phyloP scores from a whole-genome alignment of 2,888 invertebrate species.

The Noctua janthe region DNA sequence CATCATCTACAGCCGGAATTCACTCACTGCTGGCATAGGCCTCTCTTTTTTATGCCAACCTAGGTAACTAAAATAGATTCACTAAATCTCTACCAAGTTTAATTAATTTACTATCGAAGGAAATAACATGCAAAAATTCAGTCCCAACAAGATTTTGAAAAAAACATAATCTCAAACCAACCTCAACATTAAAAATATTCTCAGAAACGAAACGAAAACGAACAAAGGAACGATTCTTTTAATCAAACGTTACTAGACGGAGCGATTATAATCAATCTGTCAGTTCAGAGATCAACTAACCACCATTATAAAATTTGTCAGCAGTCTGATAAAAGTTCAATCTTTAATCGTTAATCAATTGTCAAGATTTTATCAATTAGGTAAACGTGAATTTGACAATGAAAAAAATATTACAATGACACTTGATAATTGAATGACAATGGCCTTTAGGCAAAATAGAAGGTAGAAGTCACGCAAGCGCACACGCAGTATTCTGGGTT shows the following conservation, averaged over 20 bases:
- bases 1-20: not conserved
- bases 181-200: conserved; percentile 34
- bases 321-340: conserved; percentile 67
- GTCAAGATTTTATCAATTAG: conserved; percentile 70
- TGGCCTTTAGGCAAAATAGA: conserved; percentile 61
- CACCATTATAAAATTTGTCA: conserved; percentile 68
- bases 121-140: not conserved
- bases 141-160: not conserved
- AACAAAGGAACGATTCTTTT: conserved; percentile 52
- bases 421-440: conserved; percentile 59
- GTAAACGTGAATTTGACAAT: conserved; percentile 69
- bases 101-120: not conserved
- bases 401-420: conserved; percentile 63
- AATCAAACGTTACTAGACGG: conserved; percentile 43
- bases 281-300: conserved; percentile 60
- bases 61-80: not conserved
- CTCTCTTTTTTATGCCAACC: not conserved
- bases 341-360: conserved; percentile 68
- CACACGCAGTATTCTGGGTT: conserved; percentile 7
- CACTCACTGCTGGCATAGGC: no score
- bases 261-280: conserved; percentile 63
- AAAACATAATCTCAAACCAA: conserved; percentile 25
- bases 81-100: not conserved
- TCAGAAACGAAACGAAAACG: conserved; percentile 29
- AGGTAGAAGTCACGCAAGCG: conserved; percentile 17